These are phyloP conservation scores for Halocynthia aurantium DNA, from an alignment of 23 tunicate genomes.

Conservation along the genomic window DNA sequence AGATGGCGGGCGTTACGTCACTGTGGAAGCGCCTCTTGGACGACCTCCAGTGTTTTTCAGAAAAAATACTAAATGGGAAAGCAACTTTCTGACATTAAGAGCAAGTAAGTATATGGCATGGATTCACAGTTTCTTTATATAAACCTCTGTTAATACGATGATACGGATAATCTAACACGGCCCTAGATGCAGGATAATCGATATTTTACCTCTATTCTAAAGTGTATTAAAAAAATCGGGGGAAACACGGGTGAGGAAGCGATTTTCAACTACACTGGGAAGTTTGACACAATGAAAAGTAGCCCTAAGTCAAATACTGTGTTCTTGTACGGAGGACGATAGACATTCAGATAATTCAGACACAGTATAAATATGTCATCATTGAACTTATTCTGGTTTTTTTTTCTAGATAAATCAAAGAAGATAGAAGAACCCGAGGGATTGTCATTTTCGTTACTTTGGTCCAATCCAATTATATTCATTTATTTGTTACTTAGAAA, in stretches of 20 bases:
- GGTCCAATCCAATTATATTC: slow-evolving; percentile 58
- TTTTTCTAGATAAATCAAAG: background rate
- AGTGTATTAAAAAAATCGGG: no score
- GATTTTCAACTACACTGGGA: no score
- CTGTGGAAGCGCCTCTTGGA: slow-evolving; percentile 57
- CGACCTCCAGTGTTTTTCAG: slow-evolving; percentile 84
- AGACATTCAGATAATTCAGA: background rate
- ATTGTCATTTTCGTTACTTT: slow-evolving; percentile 41
- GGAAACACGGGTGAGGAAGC: no score
- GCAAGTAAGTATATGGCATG: slow-evolving; percentile 29
- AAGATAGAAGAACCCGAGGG: slow-evolving; percentile 25
- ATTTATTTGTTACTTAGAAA: slow-evolving; percentile 68
- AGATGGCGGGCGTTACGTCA: slow-evolving; percentile 26
- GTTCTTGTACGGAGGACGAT: slow-evolving; percentile 4
- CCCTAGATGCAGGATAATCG: no score
- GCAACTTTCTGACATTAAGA: slow-evolving; percentile 31
- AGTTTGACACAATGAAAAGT: no score
- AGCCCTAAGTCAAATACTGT: no score
- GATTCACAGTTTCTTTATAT: background rate
- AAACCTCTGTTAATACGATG: no score
- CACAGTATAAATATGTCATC: no score
- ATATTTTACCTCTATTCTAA: no score
- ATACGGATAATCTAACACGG: no score
- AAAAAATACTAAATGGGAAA: slow-evolving; percentile 26
- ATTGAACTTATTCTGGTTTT: no score